Evolutionary conservation across 30 jellyfish, hydroid and myxozoan genomes (phyloP), one percentile per base, ranked within the genome.

Genomic region (Rhopilema esculentum): DNA sequence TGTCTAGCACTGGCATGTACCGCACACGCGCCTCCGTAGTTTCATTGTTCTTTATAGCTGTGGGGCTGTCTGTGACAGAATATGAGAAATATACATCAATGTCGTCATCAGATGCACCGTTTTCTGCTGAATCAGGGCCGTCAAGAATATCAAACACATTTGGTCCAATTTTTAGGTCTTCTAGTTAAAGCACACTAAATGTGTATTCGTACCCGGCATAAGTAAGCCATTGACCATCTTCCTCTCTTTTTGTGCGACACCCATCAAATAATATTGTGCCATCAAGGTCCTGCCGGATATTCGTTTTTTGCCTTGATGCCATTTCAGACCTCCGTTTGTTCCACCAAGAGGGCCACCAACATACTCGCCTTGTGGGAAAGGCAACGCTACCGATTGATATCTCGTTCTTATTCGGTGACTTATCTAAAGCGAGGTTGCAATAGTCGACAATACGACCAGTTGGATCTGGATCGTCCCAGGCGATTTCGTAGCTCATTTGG

Each of bases 381-480:
- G 84, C 85, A 32, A 85, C 50, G 33, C 97, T 89, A 40, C 97
- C 98, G 33, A 87, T 71, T 4, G 93, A 95, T 28, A 92, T 68
- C 65, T 92, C 96, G n/a, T 92, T 71, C 26, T 61, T 79, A 31
- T 57, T 61, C 1, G 98, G 98, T 2, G 79, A 61, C 73, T 88
- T 80, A 70, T 92, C 96, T 30, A 83, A 68, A 1, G 98, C 98
- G 32, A 92, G 89, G 80, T 92, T 92, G 79, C 2, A 86, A 66
- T 92, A 92, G 53, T 92, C 96, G 8, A 92, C 98, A 68, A 92
- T 19, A 19, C 98, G 85, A 15, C 97, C 98, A 0, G 98, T 70
- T 23, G 98, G 29, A 75, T 92, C 98, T 23, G 85, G 94, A 66
- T 92, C 98, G 74, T 92, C 98, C 98, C 98, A 92, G 29, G 86